Evolutionary conservation across 2,797 vertebrate genomes (phyloP), one percentile per base, ranked within the genome.

Genomic region (Lerista edwardsae): DNA sequence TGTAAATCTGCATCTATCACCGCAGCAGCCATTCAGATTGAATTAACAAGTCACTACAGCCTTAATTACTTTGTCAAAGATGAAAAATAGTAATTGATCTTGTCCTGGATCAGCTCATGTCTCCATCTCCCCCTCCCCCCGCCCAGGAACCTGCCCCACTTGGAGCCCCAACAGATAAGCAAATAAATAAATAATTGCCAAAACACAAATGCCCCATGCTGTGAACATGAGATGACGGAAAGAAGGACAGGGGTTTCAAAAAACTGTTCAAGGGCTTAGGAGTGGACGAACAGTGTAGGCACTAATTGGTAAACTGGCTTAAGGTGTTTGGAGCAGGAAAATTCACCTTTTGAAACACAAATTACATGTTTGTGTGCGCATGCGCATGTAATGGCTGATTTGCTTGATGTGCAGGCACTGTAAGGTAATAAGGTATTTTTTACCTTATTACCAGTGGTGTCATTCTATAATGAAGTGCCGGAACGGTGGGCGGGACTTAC

Each of bases 31-130:
- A 88, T 87, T 94, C 62, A 91, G 87, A 93, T 86, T 91, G 91
- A 91, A 94, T 95, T 93, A 96, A 91, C 91, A 85, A 94, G 93
- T 80, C 93, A 95, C 95, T 96, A 89, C 83, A 85, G 91, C 85
- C 97, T 97, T 98, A 98, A 98, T 98, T 97, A 97, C 97, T 97
- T 97, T 98, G 98, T 98, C 98, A 98, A 96, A 96, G 96, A 96
- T 97, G 98, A 98, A 98, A 97, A 98, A 98, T 97, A 96, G 96
- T 97, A 95, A 98, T 97, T 97, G 98, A 99, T 98, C 96, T 97
- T 95, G 95, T 93, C 94, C 95, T 88, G 90, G 90, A 89, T 89
- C 92, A 47, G 89, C 84, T 51, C 74, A 55, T 61, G 39, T 34
- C 15, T 27, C 55, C 15, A 36, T 34, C 15, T 27, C 55, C 15